phyloP scores from a whole-genome alignment of 2,888 invertebrate genomes.

The Subacronicta megacephala region DNA sequence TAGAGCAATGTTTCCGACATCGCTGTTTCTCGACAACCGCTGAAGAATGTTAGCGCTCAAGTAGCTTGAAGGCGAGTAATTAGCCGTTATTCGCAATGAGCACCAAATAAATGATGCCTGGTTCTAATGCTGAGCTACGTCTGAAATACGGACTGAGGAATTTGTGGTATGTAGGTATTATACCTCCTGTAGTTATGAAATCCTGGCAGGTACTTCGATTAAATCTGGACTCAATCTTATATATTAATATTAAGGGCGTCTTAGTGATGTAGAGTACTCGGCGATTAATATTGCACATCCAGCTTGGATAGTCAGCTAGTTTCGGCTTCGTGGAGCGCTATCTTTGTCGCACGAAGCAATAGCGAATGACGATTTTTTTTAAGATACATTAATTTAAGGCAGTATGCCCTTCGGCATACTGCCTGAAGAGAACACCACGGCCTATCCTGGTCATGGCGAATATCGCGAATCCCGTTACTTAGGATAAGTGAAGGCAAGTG shows the following conservation, averaged over 20 bases:
- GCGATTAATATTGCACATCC: no score
- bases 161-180: conserved; percentile 30
- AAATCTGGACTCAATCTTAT: not conserved
- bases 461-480: no score
- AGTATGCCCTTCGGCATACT: no score
- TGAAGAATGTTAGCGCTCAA: conserved; percentile 86
- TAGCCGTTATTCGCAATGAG: conserved; percentile 78
- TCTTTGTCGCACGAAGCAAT: no score
- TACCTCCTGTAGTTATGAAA: conserved; percentile 36
- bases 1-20: conserved; percentile 50
- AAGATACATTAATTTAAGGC: no score
- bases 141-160: conserved; percentile 42
- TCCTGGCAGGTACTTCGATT: conserved; percentile 9
- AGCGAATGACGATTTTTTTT: no score
- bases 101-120: conserved; percentile 75
- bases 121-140: conserved; percentile 45
- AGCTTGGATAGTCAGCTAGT: no score
- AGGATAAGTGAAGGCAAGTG: no score
- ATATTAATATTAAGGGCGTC: not conserved
- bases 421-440: no score
- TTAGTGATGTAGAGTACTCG: not conserved
- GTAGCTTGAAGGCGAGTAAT: conserved; percentile 84
- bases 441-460: no score
- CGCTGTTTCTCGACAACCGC: conserved; percentile 62
- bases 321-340: no score